phyloP scores from a whole-genome alignment of 2,113 vertebrate species.

The Aphyosemion australe region DNA sequence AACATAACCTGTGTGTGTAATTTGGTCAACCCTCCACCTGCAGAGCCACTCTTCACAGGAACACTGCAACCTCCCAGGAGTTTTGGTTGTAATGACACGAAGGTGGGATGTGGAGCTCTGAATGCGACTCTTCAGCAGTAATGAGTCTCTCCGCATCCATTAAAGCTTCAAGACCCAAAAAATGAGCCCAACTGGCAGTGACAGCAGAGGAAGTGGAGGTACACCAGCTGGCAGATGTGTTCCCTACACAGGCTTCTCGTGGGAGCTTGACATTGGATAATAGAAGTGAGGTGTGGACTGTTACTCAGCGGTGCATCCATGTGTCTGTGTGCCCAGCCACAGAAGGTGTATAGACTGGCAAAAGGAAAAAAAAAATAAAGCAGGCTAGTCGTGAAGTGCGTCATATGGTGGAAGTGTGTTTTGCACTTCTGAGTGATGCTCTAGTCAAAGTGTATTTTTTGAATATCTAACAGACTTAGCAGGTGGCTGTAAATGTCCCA shows the following conservation, averaged over 20 bases:
- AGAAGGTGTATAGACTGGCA: slow-evolving; percentile 9
- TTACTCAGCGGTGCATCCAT: slow-evolving; percentile 12
- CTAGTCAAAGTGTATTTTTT: slow-evolving; percentile 59
- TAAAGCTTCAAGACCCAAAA: slow-evolving; percentile 19
- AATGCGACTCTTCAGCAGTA: slow-evolving; percentile 9
- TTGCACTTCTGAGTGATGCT: slow-evolving; percentile 52
- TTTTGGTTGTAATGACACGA: slow-evolving; percentile 17
- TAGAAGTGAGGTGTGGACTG: slow-evolving; percentile 21
- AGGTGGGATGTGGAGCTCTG: slow-evolving; percentile 10
- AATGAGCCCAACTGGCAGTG: slow-evolving; percentile 19
- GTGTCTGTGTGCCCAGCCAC: slow-evolving; percentile 9
- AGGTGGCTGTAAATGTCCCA: slow-evolving; percentile 46
- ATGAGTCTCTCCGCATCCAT: slow-evolving; percentile 26
- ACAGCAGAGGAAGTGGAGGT: slow-evolving; percentile 19
- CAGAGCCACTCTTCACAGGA: slow-evolving; percentile 13
- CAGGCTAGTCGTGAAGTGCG: slow-evolving; percentile 30
- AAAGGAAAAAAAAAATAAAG: slow-evolving; percentile 3
- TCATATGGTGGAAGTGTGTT: slow-evolving; percentile 62
- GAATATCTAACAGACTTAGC: slow-evolving; percentile 58
- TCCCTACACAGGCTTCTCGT: slow-evolving; percentile 19
- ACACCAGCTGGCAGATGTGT: slow-evolving; percentile 30
- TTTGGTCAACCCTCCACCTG: slow-evolving; percentile 17
- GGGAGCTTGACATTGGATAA: slow-evolving; percentile 24
- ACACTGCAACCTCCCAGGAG: background rate
- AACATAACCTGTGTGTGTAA: background rate